These are phyloP conservation scores for Streptopelia turtur DNA, from an alignment of 2,797 vertebrate species.

Conservation along the genomic window DNA sequence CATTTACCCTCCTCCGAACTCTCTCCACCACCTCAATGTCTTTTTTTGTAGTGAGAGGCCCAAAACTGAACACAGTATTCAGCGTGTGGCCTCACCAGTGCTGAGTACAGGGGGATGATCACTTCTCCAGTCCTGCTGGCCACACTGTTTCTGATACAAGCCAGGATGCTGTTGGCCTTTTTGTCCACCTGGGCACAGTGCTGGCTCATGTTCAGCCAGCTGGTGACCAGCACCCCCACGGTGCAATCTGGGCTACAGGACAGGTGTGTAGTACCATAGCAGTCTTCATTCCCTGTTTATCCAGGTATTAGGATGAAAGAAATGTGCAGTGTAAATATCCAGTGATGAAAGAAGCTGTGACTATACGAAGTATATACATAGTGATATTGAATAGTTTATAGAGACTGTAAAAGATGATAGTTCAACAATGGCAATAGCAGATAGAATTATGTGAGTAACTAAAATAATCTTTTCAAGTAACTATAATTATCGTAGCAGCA, in stretches of 20 bases:
- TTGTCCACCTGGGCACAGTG: too few relatives aligned
- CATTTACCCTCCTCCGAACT: too few relatives aligned
- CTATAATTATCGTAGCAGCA: not conserved
- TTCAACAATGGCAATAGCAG: not conserved
- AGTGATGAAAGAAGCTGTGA: not conserved
- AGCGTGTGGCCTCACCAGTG: too few relatives aligned
- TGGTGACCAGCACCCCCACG: too few relatives aligned
- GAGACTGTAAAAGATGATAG: not conserved
- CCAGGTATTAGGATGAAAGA: not conserved
- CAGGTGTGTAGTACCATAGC: not conserved
- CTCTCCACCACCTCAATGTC: too few relatives aligned
- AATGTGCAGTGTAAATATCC: not conserved
- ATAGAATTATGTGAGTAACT: not conserved
- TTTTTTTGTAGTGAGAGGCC: too few relatives aligned
- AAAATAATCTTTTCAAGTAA: not conserved
- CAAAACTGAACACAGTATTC: too few relatives aligned
- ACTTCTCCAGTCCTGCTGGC: too few relatives aligned
- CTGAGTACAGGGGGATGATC: too few relatives aligned
- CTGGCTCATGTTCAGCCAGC: too few relatives aligned
- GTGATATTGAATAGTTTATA: not conserved
- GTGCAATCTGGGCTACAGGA: not conserved
- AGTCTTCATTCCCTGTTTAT: not conserved
- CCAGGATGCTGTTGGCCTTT: too few relatives aligned
- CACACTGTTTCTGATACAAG: too few relatives aligned
- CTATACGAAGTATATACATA: not conserved